Conservation (phyloP, 2,113 vertebrate species). For the Melospiza melodia region DNA sequence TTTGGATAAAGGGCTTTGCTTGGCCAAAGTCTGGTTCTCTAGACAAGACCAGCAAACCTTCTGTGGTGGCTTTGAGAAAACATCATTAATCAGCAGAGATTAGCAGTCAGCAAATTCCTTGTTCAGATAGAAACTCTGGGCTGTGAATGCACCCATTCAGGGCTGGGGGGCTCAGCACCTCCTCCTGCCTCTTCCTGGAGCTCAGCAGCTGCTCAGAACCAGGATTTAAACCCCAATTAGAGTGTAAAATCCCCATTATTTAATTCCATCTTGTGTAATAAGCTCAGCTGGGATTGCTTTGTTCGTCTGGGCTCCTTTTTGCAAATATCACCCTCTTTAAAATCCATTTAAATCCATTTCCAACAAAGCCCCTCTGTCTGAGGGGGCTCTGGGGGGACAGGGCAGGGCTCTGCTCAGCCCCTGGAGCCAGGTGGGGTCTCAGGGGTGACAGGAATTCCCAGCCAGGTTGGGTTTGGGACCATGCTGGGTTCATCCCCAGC, state of each 20-base stretch:
- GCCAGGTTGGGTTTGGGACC: neutral
- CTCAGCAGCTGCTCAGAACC: constrained; percentile 36
- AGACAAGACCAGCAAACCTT: constrained; percentile 20
- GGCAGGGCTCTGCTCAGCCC: neutral
- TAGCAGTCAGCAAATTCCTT: constrained; percentile 43
- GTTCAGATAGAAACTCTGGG: neutral
- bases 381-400: neutral
- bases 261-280: neutral
- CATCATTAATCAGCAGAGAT: constrained; percentile 29
- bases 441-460: neutral
- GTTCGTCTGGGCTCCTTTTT: neutral
- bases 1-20: constrained; percentile 52
- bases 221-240: constrained; percentile 31
- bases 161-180: neutral
- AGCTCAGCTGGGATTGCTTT: constrained; percentile 36
- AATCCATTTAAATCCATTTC: neutral
- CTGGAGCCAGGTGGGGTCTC: neutral
- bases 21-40: constrained; percentile 35
- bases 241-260: constrained; percentile 9
- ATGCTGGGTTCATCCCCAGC: neutral
- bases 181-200: neutral
- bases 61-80: constrained; percentile 24
- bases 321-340: neutral
- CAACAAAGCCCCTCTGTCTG: neutral
- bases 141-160: neutral